Conservation (phyloP, 2,888 invertebrate species). For the Tridacna gigas region DNA sequence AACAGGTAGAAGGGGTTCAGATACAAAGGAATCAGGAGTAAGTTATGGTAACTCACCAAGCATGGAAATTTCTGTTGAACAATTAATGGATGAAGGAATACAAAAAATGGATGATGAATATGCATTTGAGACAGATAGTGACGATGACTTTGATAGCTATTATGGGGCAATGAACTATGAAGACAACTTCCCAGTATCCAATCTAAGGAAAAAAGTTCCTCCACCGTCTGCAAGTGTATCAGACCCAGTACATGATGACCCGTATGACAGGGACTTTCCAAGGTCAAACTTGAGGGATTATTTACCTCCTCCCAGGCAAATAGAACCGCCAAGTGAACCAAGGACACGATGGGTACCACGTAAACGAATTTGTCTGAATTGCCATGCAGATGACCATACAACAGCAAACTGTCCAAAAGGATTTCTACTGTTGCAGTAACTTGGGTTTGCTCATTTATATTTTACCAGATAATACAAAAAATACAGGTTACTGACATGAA, state of each 20-base stretch:
- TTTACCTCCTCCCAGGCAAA: constrained; percentile 1
- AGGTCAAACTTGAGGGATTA: constrained; percentile 33
- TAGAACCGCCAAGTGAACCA: not conserved
- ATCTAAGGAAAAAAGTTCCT: constrained; percentile 5
- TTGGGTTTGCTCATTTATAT: too few relatives aligned
- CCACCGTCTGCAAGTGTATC: not conserved
- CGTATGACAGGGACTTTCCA: constrained; percentile 39
- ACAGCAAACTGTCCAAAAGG: constrained; percentile 61
- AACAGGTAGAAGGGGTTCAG: not conserved
- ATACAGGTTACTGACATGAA: too few relatives aligned
- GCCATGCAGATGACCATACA: constrained; percentile 61
- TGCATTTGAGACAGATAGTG: constrained; percentile 53
- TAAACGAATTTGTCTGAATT: constrained; percentile 56
- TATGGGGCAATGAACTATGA: constrained; percentile 26
- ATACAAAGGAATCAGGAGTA: not conserved
- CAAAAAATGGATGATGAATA: constrained; percentile 39
- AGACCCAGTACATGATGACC: not conserved
- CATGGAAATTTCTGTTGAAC: not conserved
- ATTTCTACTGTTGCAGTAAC: constrained; percentile 16
- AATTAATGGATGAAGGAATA: constrained; percentile 11
- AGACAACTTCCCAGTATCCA: constrained; percentile 31
- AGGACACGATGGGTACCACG: constrained; percentile 60
- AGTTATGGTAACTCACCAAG: not conserved
- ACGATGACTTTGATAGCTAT: constrained; percentile 40
- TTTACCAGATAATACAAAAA: too few relatives aligned